Evolutionary conservation across 2,888 invertebrate species (phyloP), one percentile per base, ranked within the genome.

Genomic region (Periphyllus acericola): DNA sequence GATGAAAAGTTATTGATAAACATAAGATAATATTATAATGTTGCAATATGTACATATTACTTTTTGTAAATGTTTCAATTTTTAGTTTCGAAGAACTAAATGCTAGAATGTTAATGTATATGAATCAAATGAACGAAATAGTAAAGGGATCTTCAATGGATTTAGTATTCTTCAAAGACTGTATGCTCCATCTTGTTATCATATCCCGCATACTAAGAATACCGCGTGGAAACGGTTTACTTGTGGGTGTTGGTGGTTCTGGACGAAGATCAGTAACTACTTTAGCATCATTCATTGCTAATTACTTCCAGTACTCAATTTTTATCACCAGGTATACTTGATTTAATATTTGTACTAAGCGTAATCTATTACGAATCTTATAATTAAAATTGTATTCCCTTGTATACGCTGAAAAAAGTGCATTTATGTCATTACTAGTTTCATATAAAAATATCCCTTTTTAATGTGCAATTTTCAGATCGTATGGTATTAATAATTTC

Each of bases 101-200:
- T 90, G 97, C 98, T 91, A 94, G 98, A 89, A 92, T 98, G 89
- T 95, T 96, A 90, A 96, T 96, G 96, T 98, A 97, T 91, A 93
- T 98, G 90, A 93, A 95, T 1, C 97, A 97, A 91, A 98, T 97
- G 91, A 98, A 98, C 92, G 98, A 98, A 93, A 97, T 97, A 95
- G 96, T 98, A 84, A 94, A 98, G 90, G 98, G 98, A 3, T 95
- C 96, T 72, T 40, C 97, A 89, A 97, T 99, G 97, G 98, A 98
- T 92, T 93, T 99, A 89, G 99, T 99, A 34, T 98, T 99, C 92
- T 99, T 99, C 91, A 97, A 97, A 17, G 99, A 99, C 91, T 98
- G 98, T 36, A 98, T 99, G 96, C 92, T 96, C 88, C 98, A 99
- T 92, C 93, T 99, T 90, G 97, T 98, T 17, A 98, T 97, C 93